A percentile compares a stretch with the other conserved stretches of the same genome.
Conservation (phyloP, 2,113 vertebrate genomes). For the Dromiciops gliroides region DNA sequence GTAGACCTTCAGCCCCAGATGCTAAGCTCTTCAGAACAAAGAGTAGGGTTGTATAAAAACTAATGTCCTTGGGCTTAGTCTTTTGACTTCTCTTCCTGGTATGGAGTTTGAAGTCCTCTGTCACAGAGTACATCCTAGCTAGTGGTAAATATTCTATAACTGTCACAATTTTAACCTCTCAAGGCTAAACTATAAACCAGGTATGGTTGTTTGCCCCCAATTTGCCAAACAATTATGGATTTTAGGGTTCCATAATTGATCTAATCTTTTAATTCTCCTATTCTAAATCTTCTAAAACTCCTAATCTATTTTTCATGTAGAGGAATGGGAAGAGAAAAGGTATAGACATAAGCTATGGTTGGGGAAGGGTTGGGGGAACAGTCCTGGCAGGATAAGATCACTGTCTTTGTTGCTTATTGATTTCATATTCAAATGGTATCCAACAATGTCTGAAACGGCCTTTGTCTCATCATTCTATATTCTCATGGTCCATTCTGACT, state of each 20-base stretch:
- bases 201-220: background rate
- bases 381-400: background rate
- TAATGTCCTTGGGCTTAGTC: background rate
- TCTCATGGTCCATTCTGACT: background rate
- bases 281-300: background rate
- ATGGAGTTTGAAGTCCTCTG: no score
- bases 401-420: background rate
- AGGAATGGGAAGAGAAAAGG: background rate
- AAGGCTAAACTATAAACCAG: background rate
- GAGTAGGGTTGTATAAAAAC: background rate
- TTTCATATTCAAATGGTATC: background rate
- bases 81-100: no score
- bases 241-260: background rate
- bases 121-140: no score
- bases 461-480: background rate
- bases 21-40: background rate
- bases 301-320: background rate
- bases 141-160: background rate
- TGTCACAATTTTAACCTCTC: background rate
- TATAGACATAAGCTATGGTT: background rate
- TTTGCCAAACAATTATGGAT: background rate
- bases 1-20: background rate
- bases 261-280: background rate
- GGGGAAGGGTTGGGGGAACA: background rate
- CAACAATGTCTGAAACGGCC: background rate